A percentile compares a stretch with the other conserved stretches of the same genome.
Evolutionary conservation across 2,888 invertebrate species (phyloP).

Genomic region (Drosophila stalkeri): DNA sequence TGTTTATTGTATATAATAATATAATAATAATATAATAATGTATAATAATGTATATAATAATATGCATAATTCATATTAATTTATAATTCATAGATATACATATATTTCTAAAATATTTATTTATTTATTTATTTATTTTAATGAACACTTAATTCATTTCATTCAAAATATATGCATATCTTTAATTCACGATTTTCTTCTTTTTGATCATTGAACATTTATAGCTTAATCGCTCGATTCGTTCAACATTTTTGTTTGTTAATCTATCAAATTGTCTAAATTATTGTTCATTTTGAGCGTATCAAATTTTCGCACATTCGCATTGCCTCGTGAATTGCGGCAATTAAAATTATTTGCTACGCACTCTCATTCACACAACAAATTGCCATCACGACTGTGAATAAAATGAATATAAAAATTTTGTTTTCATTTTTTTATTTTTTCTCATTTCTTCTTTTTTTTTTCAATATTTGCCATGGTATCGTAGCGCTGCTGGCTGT

Average conservation of each 20-base stretch:
- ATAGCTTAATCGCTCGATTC: slow-evolving; percentile 20
- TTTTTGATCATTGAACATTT: not conserved
- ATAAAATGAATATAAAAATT: slow-evolving; percentile 45
- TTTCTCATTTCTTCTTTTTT: too few relatives aligned
- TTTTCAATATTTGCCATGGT: too few relatives aligned
- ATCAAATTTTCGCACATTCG: slow-evolving; percentile 60
- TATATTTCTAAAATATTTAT: not conserved
- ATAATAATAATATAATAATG: too few relatives aligned
- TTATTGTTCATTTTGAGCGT: slow-evolving; percentile 63
- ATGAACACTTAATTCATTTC: too few relatives aligned
- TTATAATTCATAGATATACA: too few relatives aligned
- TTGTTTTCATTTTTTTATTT: slow-evolving; percentile 16
- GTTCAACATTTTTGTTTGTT: slow-evolving; percentile 23
- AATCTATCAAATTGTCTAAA: slow-evolving; percentile 54
- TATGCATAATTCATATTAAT: too few relatives aligned
- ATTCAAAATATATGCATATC: too few relatives aligned
- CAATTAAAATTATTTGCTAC: slow-evolving; percentile 75
- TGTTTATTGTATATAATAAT: too few relatives aligned
- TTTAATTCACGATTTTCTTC: slow-evolving; percentile 9
- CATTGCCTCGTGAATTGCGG: slow-evolving; percentile 58
- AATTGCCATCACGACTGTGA: slow-evolving; percentile 58
- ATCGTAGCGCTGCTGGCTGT: too few relatives aligned
- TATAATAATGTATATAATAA: too few relatives aligned
- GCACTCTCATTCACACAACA: slow-evolving; percentile 56
- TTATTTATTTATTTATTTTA: not conserved